Conservation (phyloP, 2,888 invertebrate genomes). For the Nomada hirtipes region DNA sequence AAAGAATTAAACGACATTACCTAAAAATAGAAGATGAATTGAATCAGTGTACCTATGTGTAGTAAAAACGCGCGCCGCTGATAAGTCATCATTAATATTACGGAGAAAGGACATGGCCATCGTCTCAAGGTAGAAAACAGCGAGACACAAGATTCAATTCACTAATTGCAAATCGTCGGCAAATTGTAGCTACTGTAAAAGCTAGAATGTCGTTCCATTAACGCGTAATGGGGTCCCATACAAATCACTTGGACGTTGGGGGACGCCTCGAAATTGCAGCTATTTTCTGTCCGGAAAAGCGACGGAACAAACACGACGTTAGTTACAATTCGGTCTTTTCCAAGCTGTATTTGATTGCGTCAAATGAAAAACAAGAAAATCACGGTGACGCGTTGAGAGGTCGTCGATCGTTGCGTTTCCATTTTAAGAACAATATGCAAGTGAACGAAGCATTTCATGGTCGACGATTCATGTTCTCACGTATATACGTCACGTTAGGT, state of each 20-base stretch:
- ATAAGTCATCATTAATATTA: not conserved
- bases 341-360: constrained; percentile 6
- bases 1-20: no score
- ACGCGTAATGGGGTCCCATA: constrained; percentile 5
- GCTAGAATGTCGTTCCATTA: constrained; percentile 30
- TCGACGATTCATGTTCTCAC: constrained; percentile 22
- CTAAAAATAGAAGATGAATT: no score
- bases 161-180: constrained; percentile 21
- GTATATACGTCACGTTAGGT: constrained; percentile 9
- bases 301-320: constrained; percentile 3
- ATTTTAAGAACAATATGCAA: constrained; percentile 45
- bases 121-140: not conserved
- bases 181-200: not conserved
- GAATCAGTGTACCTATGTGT: no score
- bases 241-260: constrained; percentile 22
- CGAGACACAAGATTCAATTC: constrained; percentile 4
- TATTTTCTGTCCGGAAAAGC: constrained; percentile 32
- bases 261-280: constrained; percentile 18
- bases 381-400: not conserved
- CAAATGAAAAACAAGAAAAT: constrained; percentile 7
- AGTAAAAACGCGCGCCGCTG: not conserved
- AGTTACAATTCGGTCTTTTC: not conserved
- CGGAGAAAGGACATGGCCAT: not conserved
- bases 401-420: constrained; percentile 24
- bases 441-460: constrained; percentile 29